A percentile compares a stretch with the other conserved stretches of the same genome.
Conservation (phyloP, 1,140 invertebrate species). For the Pogonus chalceus region DNA sequence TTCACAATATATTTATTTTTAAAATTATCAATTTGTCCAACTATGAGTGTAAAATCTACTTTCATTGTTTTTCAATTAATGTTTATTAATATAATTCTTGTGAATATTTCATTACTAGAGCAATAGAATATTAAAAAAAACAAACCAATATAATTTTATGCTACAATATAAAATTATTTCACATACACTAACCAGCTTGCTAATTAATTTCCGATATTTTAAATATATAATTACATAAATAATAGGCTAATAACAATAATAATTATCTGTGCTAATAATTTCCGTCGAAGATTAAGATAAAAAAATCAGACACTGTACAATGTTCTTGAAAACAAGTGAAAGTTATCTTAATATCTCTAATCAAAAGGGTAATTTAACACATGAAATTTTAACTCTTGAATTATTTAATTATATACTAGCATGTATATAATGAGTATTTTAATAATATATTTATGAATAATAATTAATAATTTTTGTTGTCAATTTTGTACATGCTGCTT, state of each 20-base stretch:
- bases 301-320: background rate
- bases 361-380: constrained; percentile 2
- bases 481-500: background rate
- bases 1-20: too few relatives aligned
- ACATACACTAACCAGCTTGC: too few relatives aligned
- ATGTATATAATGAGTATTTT: background rate
- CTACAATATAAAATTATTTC: too few relatives aligned
- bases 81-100: too few relatives aligned
- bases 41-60: too few relatives aligned
- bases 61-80: too few relatives aligned
- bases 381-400: background rate
- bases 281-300: background rate
- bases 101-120: too few relatives aligned
- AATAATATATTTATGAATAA: background rate
- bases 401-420: background rate
- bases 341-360: background rate
- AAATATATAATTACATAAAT: background rate
- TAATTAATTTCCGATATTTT: too few relatives aligned
- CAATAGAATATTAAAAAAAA: too few relatives aligned
- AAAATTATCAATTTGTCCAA: too few relatives aligned
- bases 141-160: too few relatives aligned
- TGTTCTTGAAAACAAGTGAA: background rate
- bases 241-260: constrained; percentile 2
- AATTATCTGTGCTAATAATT: background rate
- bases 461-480: background rate